These are phyloP conservation scores for Chalcis sispes DNA, from an alignment of 2,888 invertebrate species.

Conservation along the genomic window DNA sequence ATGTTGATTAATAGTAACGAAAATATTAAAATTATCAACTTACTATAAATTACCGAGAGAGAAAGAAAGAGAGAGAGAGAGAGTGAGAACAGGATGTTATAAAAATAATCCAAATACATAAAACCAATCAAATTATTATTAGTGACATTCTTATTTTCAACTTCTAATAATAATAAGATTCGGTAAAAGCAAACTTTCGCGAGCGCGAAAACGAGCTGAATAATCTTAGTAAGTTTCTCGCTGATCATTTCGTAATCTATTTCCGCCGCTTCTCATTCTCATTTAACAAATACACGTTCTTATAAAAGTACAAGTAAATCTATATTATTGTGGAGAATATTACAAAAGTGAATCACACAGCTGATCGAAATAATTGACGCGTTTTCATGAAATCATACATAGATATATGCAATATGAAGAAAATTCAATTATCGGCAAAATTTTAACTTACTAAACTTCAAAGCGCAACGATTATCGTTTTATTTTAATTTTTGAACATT, in stretches of 20 bases:
- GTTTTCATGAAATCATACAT: constrained; percentile 35
- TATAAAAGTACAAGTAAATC: neutral
- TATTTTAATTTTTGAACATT: neutral
- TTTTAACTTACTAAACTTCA: neutral
- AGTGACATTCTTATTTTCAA: constrained; percentile 4
- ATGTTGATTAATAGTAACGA: no score
- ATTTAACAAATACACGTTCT: neutral
- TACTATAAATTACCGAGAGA: no score
- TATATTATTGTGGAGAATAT: neutral
- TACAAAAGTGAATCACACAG: constrained; percentile 29
- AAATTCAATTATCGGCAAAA: constrained; percentile 29
- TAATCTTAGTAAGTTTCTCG: constrained; percentile 33
- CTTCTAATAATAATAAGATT: constrained; percentile 37
- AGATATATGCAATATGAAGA: constrained; percentile 40
- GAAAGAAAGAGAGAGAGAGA: no score
- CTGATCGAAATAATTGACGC: constrained; percentile 42
- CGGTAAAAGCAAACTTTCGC: no score
- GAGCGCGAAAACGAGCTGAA: neutral
- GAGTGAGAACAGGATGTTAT: no score
- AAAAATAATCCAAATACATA: no score
- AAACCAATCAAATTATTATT: no score
- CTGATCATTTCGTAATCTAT: constrained; percentile 26
- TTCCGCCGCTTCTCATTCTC: constrained; percentile 24
- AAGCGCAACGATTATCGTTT: neutral
- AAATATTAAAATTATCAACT: no score